Percentiles rank a stretch among this genome's conserved stretches.
phyloP scores from a whole-genome alignment of 2,113 vertebrate genomes.

The Cottus gobio region DNA sequence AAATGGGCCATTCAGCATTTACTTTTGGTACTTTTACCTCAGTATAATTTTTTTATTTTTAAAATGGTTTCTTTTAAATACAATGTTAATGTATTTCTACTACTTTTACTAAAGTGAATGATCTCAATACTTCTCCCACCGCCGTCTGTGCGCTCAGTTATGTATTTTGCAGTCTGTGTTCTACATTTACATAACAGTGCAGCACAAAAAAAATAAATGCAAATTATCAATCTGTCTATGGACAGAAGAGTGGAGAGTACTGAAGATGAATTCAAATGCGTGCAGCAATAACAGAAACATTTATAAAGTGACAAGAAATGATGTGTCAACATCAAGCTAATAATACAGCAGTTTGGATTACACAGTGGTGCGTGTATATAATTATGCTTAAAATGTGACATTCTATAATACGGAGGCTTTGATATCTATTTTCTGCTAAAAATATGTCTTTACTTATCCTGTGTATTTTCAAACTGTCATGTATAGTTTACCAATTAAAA shows the following conservation, averaged over 20 bases:
- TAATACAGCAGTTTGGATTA: neutral
- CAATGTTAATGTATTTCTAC: too few species aligned
- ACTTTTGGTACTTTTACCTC: neutral
- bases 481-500: neutral
- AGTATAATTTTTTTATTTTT: neutral
- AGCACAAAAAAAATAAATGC: neutral
- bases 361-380: neutral
- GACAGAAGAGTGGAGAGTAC: neutral
- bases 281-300: neutral
- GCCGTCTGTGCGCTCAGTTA: neutral
- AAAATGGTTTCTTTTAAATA: too few species aligned
- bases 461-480: neutral
- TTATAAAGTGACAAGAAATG: neutral
- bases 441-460: neutral
- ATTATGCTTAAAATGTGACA: neutral
- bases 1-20: neutral
- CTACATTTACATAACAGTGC: neutral
- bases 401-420: neutral
- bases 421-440: neutral
- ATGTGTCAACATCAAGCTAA: neutral
- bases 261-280: neutral
- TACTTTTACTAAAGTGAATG: neutral
- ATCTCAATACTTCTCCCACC: neutral
- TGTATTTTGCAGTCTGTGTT: neutral
- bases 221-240: conserved; percentile 7